Evolutionary conservation across 92 coral and sea anemone species (phyloP), one percentile per base, ranked within the genome.

Genomic region (Paramuricea clavata): DNA sequence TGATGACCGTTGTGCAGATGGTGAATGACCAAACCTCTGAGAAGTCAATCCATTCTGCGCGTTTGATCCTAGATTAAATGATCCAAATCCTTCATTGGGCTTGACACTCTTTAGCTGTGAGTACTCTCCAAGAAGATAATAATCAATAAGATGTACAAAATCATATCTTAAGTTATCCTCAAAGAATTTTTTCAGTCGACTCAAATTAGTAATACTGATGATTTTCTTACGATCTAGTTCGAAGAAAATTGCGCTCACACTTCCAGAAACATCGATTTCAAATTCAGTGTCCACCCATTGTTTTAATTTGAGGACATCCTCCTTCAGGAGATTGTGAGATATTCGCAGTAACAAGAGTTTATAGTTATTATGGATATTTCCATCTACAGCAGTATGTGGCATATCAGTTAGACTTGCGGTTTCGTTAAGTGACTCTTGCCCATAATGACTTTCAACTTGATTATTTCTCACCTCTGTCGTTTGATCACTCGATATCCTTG

Each of bases 221-320:
- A 76, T 44, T 52, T 56, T 19, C 82, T 76, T 49, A 10, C 82
- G 82, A 49, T 76, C 82, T 27, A 76, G 1, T 8, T 50, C 82
- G 8, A 49, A 11, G 47, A 76, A 22, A 32, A 76, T 52, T 1
- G 49, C 62, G 12, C 13, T 27, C 19, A 76, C 52, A 26, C 50
- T 25, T 32, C n/a, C 13, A 5, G 68, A 49, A 3, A 11, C n/a
- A 25, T 76, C 59, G 32, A 74, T 8, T 41, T 26, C 35, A 74
- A 43, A 41, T 49, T 74, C n/a, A 1, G 32, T 23, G 19, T 31
- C 35, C 5, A 32, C 56, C 56, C 52, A 39, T 23, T 11, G 32
- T 36, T 35, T 72, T 34, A 72, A 13, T 7, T 72, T 67, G 19
- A 16, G 21, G 13, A 67, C 39, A 28, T 67, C 74, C 19, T 67